Conservation (phyloP, 2,113 vertebrate genomes). For the Motacilla alba region DNA sequence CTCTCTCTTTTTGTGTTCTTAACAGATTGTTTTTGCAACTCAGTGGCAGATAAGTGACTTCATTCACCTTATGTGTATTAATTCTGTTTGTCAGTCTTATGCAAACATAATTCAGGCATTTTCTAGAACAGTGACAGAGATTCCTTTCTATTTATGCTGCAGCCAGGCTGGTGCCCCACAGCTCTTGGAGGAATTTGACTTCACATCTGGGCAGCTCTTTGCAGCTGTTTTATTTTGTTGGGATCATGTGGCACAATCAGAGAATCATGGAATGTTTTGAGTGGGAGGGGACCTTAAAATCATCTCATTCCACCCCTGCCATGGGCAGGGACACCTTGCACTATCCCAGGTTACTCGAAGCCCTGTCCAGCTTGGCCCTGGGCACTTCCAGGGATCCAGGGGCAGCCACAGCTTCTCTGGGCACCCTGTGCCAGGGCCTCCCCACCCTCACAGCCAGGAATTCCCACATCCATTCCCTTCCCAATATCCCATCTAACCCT, state of each 20-base stretch:
- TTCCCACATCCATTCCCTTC: background rate
- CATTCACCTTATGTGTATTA: background rate
- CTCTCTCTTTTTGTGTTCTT: background rate
- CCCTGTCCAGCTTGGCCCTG: fast-evolving
- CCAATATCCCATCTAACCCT: background rate
- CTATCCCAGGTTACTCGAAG: fast-evolving
- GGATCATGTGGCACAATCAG: background rate
- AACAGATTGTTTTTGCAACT: background rate
- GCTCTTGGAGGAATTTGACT: background rate
- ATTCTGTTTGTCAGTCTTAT: background rate
- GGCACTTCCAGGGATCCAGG: background rate
- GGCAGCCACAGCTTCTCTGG: background rate
- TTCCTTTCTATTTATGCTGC: background rate
- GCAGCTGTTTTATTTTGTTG: background rate
- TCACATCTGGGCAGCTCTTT: background rate
- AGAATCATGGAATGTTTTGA: background rate
- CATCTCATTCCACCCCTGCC: background rate
- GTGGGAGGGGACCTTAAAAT: background rate
- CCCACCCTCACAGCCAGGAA: fast-evolving
- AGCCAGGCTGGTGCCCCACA: background rate
- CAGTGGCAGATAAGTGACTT: background rate
- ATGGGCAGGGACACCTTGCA: background rate
- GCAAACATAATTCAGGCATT: background rate
- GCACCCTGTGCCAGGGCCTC: fast-evolving
- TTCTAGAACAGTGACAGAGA: background rate